A percentile compares a stretch with the other conserved stretches of the same genome.
These are phyloP conservation scores for Archaeoteleia sp. DNA, from an alignment of 2,888 invertebrate genomes.

Conservation along the genomic window DNA sequence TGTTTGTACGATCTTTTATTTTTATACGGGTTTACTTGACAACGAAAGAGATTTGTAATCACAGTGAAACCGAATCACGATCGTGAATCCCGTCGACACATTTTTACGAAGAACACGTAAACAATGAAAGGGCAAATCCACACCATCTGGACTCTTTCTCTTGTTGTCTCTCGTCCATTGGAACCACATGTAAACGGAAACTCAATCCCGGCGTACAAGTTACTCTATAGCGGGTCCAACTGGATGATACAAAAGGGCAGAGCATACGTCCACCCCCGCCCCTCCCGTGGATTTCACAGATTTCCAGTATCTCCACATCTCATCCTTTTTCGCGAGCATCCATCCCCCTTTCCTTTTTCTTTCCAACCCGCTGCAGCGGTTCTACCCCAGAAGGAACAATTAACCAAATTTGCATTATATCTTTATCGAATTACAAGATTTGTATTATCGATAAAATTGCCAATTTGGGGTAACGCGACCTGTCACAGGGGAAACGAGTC, in stretches of 20 bases:
- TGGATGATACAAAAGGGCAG: slow-evolving; percentile 58
- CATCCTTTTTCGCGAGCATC: slow-evolving; percentile 33
- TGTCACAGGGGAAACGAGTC: slow-evolving; percentile 55
- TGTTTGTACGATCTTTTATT: no score
- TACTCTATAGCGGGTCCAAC: slow-evolving; percentile 56
- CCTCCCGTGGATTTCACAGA: slow-evolving; percentile 40
- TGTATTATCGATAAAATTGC: slow-evolving; percentile 75
- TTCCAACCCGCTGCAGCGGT: slow-evolving; percentile 34
- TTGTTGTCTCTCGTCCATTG: slow-evolving; percentile 60
- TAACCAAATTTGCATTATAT: slow-evolving; percentile 75
- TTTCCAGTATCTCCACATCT: slow-evolving; percentile 37
- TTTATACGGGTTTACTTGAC: no score
- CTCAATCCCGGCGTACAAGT: slow-evolving; percentile 65
- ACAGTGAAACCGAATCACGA: slow-evolving; percentile 1
- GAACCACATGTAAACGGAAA: slow-evolving; percentile 68
- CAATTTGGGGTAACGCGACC: slow-evolving; percentile 67
- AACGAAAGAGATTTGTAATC: not conserved
- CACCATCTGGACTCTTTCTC: slow-evolving; percentile 59
- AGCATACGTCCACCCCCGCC: slow-evolving; percentile 35
- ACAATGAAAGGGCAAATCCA: slow-evolving; percentile 50
- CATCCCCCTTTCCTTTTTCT: slow-evolving; percentile 19
- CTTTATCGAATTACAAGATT: slow-evolving; percentile 75
- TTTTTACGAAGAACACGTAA: slow-evolving; percentile 30
- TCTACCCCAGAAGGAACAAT: slow-evolving; percentile 69
- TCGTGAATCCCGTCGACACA: not conserved